Evolutionary conservation across 2,797 vertebrate species (phyloP), one percentile per base, ranked within the genome.

Genomic region (Sebastes itinus): DNA sequence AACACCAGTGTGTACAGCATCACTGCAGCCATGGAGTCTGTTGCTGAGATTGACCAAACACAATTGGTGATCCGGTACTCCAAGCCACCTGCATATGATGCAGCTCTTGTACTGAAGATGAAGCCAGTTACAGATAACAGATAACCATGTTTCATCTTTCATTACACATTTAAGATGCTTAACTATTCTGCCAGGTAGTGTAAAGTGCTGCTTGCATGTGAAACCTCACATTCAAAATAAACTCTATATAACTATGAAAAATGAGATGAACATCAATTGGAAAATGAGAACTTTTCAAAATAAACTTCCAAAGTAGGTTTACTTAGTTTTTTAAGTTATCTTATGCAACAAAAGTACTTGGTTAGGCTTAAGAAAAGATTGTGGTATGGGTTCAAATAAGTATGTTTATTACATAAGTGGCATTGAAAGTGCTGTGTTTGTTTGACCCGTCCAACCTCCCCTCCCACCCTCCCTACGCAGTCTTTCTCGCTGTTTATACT

Each of bases 1-100:
- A 74, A 2, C 20, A 5, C 3, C 3, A 23, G 30, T 67, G 55
- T 66, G 12, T 46, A 25, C 32, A 22, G 12, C 7, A 6, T 28
- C 32, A 2, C 23, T 54, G 62, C 33, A 75, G 65, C 55, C 4
- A 54, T 27, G 46, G 68, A 64, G 56, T 62, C 22, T 46, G 32
- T 27, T 77, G 61, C 74, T 78, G 71, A 65, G 33, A 62, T 54
- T 58, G 8, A 80, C 3, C 6, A 55, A 76, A 74, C 46, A 62
- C 55, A 71, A 56, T 8, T 20, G 16, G 20, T 6, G 27, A 22
- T 28, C 25, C 32, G 12, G 10, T 20, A 33, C 23, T 9, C 32
- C 3, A 10, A 72, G 27, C 5, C 35, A 25, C 27, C 6, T 28
- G 2, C 2, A 10, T 27, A 14, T 33, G 12, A 33, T 33, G 32